phyloP scores from a whole-genome alignment of 37 sponge, comb jelly and placozoan genomes.

The Crambe crambe region DNA sequence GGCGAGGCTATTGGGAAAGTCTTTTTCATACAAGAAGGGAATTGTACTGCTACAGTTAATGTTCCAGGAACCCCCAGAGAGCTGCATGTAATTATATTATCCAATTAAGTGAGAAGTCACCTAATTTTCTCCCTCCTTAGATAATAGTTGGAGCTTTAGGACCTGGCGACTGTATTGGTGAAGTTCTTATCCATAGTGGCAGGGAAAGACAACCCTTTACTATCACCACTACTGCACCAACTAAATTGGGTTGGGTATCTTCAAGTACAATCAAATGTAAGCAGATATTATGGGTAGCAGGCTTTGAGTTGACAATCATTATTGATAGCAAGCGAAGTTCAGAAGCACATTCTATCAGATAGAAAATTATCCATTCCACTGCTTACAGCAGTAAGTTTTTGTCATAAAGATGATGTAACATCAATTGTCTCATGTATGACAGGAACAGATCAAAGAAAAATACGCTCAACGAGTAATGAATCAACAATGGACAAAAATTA shows the following conservation, averaged over 20 bases:
- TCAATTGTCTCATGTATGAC: no score
- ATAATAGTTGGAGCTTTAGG: conserved; percentile 36
- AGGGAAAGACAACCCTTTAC: conserved; percentile 26
- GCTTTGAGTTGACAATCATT: not conserved
- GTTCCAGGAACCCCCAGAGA: conserved; percentile 1
- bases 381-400: conserved; percentile 20
- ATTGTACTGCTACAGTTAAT: conserved; percentile 19
- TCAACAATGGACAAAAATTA: conserved; percentile 36
- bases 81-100: conserved; percentile 12
- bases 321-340: conserved; percentile 29
- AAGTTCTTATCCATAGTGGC: conserved; percentile 30
- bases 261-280: not conserved
- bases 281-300: no score
- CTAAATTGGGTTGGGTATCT: conserved; percentile 23
- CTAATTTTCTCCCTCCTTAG: conserved; percentile 1
- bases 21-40: conserved; percentile 38
- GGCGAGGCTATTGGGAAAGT: conserved; percentile 22
- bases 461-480: conserved; percentile 22
- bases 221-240: not conserved
- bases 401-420: not conserved
- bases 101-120: not conserved
- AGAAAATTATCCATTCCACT: conserved; percentile 1
- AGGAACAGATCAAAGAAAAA: conserved; percentile 15
- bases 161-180: conserved; percentile 40
- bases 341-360: conserved; percentile 39